Percentiles rank a stretch among this genome's conserved stretches.
Conservation (phyloP, 1,140 invertebrate genomes). For the Phthorimaea operculella region DNA sequence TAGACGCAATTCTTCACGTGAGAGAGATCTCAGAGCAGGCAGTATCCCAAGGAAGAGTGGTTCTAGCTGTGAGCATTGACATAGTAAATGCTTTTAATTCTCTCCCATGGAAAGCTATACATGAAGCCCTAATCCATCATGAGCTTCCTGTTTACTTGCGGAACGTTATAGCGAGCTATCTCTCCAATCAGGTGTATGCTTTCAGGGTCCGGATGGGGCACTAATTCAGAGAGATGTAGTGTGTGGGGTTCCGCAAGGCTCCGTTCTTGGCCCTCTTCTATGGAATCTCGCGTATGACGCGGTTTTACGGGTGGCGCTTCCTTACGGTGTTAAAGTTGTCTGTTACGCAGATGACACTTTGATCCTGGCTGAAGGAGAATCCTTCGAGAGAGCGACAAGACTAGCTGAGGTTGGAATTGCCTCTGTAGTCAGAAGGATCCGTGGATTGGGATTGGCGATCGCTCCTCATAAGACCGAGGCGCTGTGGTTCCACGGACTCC, state of each 20-base stretch:
- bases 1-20: conserved; percentile 19
- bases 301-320: neutral
- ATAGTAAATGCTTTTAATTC: conserved; percentile 14
- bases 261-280: neutral
- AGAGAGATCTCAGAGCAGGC: neutral
- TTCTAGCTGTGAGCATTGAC: conserved; percentile 14
- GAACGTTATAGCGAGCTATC: neutral
- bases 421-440: neutral
- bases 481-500: neutral
- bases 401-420: neutral
- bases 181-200: neutral
- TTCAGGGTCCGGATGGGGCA: neutral
- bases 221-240: neutral
- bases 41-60: conserved; percentile 2
- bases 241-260: conserved; percentile 8
- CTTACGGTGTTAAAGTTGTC: neutral
- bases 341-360: conserved; percentile 5
- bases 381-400: neutral
- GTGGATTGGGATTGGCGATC: neutral
- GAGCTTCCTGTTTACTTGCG: conserved; percentile 10
- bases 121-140: conserved; percentile 8
- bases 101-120: conserved; percentile 8
- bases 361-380: neutral
- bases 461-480: neutral
- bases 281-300: neutral